Evolutionary conservation across 2,113 vertebrate species (phyloP), one percentile per base, ranked within the genome.

Genomic region (Podocnemis expansa): DNA sequence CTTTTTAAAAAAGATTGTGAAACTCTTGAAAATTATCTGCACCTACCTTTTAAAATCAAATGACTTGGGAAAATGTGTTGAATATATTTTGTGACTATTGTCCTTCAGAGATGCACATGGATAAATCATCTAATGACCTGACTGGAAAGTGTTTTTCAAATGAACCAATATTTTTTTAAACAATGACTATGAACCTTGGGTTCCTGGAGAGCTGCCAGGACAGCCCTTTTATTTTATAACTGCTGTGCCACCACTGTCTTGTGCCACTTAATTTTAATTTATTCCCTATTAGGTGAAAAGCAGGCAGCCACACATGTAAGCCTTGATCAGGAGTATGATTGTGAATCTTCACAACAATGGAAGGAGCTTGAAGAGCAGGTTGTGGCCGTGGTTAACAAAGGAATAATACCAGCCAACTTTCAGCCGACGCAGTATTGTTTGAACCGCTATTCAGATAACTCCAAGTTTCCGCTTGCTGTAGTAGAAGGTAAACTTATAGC

Each of bases 311-410:
- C 99, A 0, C 99, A 99, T 0, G 95, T 99, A 24, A 99, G 99
- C 82, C 97, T 99, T 95, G 99, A 99, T 96, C 99, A 99, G 95
- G 99, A 99, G 90, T 99, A 99, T 93, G 99, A 99, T 91, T 98
- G 96, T 0, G 99, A 99, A 19, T 98, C 98, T n/a, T 99, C 99
- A 7, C 98, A 98, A 10, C 98, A 99, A 89, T 99, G 99, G 99
- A 98, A 97, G 85, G 98, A 99, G 56, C 98, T 99, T 25, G 99
- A 99, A 95, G 99, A 99, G 82, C 99, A 99, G 95, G 98, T 99
- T 82, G 99, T 99, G 70, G 97, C 98, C 58, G 97, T 98, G 25
- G 97, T 98, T 85, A 99, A 99, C 95, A 98, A 98, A 91, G 99
- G 99, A 63, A 76, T 96, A 14, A 60, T 98, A 70, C 99, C 99